Evolutionary conservation across 2,888 invertebrate species (phyloP).

Genomic region (Uloborus plumipes): DNA sequence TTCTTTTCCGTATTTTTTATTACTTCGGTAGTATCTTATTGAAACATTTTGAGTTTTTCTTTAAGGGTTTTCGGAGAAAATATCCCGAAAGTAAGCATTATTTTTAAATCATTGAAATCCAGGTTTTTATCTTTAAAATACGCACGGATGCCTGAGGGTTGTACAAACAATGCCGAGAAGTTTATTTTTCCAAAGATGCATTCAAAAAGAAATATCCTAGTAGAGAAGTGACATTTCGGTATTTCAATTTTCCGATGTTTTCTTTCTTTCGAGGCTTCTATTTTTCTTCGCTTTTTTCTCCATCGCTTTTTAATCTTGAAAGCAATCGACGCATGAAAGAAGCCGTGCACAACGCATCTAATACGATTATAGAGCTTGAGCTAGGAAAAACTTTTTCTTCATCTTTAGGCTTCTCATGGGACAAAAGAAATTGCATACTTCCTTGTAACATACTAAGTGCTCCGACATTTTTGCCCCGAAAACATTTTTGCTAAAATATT

Average conservation of each 20-base stretch:
- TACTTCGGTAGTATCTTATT: no score
- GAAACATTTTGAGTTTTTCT: no score
- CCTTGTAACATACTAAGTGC: neutral
- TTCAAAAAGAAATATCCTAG: conserved; percentile 39
- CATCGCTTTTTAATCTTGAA: conserved; percentile 43
- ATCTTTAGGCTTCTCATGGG: neutral
- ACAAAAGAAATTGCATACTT: conserved; percentile 18
- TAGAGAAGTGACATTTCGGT: conserved; percentile 33
- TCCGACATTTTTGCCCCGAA: conserved; percentile 23
- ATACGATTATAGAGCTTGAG: conserved; percentile 38
- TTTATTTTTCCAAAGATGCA: conserved; percentile 31
- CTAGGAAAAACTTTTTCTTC: conserved; percentile 28
- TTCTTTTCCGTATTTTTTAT: no score
- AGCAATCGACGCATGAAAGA: conserved; percentile 44
- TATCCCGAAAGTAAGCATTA: conserved; percentile 16
- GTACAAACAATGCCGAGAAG: conserved; percentile 26
- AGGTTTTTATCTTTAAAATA: conserved; percentile 16
- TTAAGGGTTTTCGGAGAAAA: neutral
- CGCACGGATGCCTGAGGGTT: neutral
- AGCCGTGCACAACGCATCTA: conserved; percentile 29
- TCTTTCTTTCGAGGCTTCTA: conserved; percentile 8
- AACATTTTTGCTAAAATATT: no score
- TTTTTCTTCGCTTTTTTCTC: conserved; percentile 1
- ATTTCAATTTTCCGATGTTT: conserved; percentile 22
- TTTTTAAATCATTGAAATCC: conserved; percentile 31